phyloP scores from a whole-genome alignment of 2,797 vertebrate genomes.

The Buceros bicornis region DNA sequence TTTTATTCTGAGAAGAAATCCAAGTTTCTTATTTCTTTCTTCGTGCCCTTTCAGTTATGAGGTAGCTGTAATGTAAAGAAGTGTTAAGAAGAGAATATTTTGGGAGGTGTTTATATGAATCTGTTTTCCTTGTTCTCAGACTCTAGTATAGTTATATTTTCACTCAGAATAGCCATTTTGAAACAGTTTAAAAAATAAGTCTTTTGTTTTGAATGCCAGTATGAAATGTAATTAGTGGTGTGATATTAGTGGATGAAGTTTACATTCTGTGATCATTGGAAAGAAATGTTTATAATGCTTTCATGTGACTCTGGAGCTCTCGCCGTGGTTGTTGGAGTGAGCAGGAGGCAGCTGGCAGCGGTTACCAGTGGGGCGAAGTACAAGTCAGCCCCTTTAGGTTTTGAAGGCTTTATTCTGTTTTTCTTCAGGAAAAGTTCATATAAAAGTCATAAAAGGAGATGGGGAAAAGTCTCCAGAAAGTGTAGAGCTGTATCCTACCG shows the following conservation, averaged over 20 bases:
- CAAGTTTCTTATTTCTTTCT: not conserved
- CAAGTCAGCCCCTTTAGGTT: not conserved
- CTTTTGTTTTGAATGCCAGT: not conserved
- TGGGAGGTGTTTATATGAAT: not conserved
- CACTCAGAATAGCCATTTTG: not conserved
- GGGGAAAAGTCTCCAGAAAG: not conserved
- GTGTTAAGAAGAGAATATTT: not conserved
- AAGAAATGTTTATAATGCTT: not conserved
- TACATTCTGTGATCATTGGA: not conserved
- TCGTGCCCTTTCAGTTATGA: not conserved
- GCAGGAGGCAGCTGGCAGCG: not conserved
- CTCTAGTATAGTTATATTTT: not conserved
- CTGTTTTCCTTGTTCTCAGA: not conserved
- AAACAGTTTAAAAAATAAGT: not conserved
- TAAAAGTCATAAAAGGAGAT: not conserved
- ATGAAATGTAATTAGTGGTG: not conserved
- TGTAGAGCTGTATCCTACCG: not conserved
- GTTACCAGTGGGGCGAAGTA: not conserved
- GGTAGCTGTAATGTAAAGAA: not conserved
- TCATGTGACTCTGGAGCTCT: not conserved
- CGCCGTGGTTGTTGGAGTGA: not conserved
- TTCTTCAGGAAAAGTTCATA: not conserved
- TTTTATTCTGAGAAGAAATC: not conserved
- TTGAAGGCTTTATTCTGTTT: not conserved
- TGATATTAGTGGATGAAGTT: not conserved